phyloP scores from a whole-genome alignment of 2,113 vertebrate genomes.

The Aythya baeri region DNA sequence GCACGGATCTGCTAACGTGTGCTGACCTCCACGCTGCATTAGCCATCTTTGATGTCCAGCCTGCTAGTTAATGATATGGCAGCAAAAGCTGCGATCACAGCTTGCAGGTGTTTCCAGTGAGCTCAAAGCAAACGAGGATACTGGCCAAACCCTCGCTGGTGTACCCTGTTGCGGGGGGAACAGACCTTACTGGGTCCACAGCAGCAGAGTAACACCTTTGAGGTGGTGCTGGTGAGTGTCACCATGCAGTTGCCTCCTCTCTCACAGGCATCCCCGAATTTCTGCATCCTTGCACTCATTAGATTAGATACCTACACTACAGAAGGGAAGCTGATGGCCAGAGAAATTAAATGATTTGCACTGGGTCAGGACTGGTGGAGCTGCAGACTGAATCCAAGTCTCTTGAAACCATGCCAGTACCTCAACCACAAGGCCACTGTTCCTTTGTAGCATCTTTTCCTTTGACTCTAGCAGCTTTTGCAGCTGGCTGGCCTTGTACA shows the following conservation, averaged over 20 bases:
- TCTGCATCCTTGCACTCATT: accelerated
- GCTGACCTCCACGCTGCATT: neutral
- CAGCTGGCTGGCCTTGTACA: slow-evolving; percentile 22
- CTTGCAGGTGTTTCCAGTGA: neutral
- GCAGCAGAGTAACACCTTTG: neutral
- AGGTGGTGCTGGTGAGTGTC: neutral
- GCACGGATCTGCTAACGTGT: accelerated
- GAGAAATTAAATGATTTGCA: neutral
- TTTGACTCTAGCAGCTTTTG: slow-evolving; percentile 38
- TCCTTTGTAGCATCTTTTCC: slow-evolving; percentile 7
- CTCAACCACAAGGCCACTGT: slow-evolving; percentile 6
- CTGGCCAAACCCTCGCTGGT: neutral
- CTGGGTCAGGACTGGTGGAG: neutral
- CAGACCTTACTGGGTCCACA: neutral
- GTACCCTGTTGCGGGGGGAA: neutral
- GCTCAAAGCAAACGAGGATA: neutral
- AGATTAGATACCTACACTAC: neutral
- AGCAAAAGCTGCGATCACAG: neutral
- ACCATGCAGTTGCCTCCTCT: neutral
- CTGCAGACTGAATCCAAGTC: neutral
- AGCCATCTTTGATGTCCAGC: accelerated
- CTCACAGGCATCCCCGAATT: neutral
- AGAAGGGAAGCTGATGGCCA: neutral
- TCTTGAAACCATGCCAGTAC: neutral
- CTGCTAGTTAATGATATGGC: neutral